Base-by-base conservation (phyloP, 2,113 vertebrate genomes). In the Nerophis lumbriciformis region DNA sequence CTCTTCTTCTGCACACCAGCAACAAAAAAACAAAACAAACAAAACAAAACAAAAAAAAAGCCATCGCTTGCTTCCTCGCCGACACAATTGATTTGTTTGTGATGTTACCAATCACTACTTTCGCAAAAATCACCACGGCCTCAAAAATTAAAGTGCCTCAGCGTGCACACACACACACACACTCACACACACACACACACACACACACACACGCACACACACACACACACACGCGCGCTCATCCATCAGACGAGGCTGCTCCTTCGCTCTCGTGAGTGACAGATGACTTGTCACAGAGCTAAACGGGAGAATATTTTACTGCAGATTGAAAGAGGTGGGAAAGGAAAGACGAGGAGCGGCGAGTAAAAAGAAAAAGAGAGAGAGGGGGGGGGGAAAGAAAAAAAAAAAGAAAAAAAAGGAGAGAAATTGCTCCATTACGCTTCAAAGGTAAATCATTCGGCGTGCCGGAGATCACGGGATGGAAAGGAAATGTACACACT, bases 371-470 rank as follows among this genome's bases (percentile, higher is more conserved):
- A 57, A 44, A 38, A 19, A 45, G 63, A 65, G 42, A 21, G 60
- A 72, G 68, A 72, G 58, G 2, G 28, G 2, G 49, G 71, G 69
- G 56, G 83, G 75, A 81, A 88, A 89, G 21, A n/a, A n/a, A 44
- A 44, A 56, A n/a, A 56, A 56, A 38, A 56, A 45, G 61, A 65
- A 38, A 21, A 63, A 72, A 70, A 72, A 60, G 51, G 71, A 69
- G 56, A 83, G 75, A 82, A 89, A 89, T 85, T 81, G 81, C 79
- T 79, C 84, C 80, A 87, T 90, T 90, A 90, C 82, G 79, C 79
- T 68, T 71, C 77, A 79, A 77, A 85, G 77, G 85, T 90, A 89
- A 88, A 89, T 89, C 88, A 87, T 81, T 86, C 62, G 19, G 71
- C 71, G 72, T 76, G 70, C 73, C 72, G 64, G 78, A 83, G 77